Conservation (phyloP, 2,113 vertebrate species). For the Pelusios castaneus region DNA sequence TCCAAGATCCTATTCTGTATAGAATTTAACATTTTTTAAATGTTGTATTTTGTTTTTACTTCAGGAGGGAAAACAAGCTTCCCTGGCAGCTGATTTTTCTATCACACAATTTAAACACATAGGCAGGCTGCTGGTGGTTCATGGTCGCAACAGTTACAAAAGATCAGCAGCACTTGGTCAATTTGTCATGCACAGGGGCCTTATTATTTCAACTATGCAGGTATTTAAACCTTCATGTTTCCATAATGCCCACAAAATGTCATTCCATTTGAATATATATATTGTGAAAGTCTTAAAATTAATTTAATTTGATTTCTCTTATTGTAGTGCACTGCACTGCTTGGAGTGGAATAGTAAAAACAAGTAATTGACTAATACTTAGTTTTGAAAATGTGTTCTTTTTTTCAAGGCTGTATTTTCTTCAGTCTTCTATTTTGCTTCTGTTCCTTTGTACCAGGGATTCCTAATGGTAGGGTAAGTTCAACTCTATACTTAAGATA, state of each 20-base stretch:
- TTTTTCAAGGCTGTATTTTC: constrained; percentile 93
- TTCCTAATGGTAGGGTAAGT: constrained; percentile 99
- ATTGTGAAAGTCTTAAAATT: neutral
- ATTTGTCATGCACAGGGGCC: constrained; percentile 98
- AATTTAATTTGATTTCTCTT: neutral
- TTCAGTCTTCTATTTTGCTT: constrained; percentile 97
- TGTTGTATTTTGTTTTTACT: constrained; percentile 27
- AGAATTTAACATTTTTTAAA: neutral
- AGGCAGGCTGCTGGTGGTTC: constrained; percentile 94
- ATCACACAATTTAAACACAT: constrained; percentile 96
- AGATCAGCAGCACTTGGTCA: constrained; percentile 95
- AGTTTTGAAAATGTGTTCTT: constrained; percentile 15
- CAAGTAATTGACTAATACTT: neutral
- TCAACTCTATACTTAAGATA: neutral
- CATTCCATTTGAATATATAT: neutral
- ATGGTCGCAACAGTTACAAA: constrained; percentile 98
- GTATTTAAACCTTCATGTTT: constrained; percentile 65
- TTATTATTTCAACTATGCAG: constrained; percentile 99
- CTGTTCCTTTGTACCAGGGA: constrained; percentile 97
- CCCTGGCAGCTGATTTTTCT: constrained; percentile 96
- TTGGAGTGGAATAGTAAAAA: neutral
- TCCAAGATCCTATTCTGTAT: neutral
- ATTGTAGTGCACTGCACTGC: neutral
- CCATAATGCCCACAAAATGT: neutral
- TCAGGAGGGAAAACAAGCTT: constrained; percentile 96